Conservation (phyloP, 2,888 invertebrate species). For the Phymatocera aterrima region DNA sequence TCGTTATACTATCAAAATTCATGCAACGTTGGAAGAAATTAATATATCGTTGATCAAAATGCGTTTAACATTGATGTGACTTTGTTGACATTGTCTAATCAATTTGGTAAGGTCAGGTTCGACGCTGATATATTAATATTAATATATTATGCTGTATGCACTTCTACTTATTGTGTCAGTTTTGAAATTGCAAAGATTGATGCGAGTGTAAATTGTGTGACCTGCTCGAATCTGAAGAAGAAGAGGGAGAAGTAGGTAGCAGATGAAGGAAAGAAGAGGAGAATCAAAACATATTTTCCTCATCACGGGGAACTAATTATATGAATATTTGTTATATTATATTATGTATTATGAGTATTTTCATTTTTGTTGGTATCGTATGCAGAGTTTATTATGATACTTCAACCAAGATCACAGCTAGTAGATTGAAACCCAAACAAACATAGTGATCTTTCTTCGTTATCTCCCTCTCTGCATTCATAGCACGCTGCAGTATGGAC, state of each 20-base stretch:
- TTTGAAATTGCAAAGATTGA: not conserved
- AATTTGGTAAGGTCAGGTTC: constrained; percentile 69
- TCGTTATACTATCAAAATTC: too few species aligned
- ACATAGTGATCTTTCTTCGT: not conserved
- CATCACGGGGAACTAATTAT: too few species aligned
- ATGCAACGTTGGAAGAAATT: too few species aligned
- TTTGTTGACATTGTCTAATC: constrained; percentile 70
- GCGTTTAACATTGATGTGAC: constrained; percentile 66
- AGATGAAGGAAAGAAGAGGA: not conserved
- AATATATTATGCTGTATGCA: not conserved
- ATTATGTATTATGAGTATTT: too few species aligned
- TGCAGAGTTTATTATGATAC: too few species aligned
- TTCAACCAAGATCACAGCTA: too few species aligned
- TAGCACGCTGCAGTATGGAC: too few species aligned
- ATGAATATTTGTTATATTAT: too few species aligned
- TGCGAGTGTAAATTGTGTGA: not conserved
- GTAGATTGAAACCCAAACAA: not conserved
- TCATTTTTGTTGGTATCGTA: too few species aligned
- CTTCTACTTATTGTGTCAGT: not conserved
- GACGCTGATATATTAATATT: constrained; percentile 54
- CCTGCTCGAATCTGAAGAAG: not conserved
- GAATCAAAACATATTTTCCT: too few species aligned
- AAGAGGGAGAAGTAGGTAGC: not conserved
- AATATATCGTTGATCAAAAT: constrained; percentile 44
- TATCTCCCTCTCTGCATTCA: too few species aligned